These are phyloP conservation scores for Microtus montanus DNA, from an alignment of 2,113 vertebrate species.

Conservation along the genomic window DNA sequence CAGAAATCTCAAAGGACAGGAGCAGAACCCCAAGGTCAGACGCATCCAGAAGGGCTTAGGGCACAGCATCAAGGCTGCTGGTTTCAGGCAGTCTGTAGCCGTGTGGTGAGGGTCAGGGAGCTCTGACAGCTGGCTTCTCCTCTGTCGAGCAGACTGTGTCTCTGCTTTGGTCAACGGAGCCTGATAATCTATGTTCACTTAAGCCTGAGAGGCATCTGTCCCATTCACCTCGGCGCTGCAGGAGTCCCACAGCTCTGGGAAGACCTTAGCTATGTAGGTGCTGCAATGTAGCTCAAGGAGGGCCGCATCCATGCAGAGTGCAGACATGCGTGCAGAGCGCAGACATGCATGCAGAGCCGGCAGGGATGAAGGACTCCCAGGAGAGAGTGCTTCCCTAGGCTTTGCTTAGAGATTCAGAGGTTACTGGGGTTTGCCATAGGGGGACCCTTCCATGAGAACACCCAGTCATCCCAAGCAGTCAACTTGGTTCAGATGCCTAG, in stretches of 20 bases:
- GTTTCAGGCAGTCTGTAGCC: background rate
- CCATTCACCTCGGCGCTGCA: fast-evolving
- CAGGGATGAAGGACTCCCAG: background rate
- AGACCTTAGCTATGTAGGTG: background rate
- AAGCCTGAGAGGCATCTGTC: background rate
- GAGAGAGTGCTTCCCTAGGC: background rate
- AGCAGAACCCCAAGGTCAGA: slow-evolving; percentile 52
- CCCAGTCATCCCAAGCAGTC: background rate
- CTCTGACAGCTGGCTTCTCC: background rate
- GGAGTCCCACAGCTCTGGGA: background rate
- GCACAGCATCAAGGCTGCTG: background rate
- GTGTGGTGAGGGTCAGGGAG: background rate
- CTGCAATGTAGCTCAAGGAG: background rate
- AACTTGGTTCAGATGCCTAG: background rate
- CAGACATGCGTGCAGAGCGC: background rate
- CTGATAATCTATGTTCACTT: slow-evolving; percentile 40
- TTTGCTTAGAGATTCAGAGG: background rate
- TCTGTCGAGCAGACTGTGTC: background rate
- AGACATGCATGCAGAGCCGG: background rate
- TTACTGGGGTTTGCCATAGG: background rate
- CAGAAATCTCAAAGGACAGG: slow-evolving; percentile 49
- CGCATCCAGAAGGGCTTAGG: slow-evolving; percentile 38
- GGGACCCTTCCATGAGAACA: background rate
- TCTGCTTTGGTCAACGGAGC: slow-evolving; percentile 35
- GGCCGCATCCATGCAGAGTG: background rate